Conservation (phyloP, 2,113 vertebrate species). For the Pluvialis apricaria region DNA sequence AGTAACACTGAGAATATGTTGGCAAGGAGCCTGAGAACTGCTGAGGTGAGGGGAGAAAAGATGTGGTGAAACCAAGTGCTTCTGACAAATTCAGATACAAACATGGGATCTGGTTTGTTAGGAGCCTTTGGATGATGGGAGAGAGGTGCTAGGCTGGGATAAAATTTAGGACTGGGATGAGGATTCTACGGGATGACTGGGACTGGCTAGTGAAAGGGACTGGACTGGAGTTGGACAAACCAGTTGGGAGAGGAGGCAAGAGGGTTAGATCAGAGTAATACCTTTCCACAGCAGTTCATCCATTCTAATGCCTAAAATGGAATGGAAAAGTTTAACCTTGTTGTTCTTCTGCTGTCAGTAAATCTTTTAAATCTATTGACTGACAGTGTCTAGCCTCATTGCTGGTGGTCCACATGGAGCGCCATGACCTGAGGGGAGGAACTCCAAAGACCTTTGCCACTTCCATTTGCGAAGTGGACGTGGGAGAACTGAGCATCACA, state of each 20-base stretch:
- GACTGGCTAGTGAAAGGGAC: not conserved
- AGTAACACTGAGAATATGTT: not conserved
- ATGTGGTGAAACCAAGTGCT: not conserved
- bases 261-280: not conserved
- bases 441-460: not conserved
- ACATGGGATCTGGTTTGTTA: not conserved
- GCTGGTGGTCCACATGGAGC: not conserved
- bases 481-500: not conserved
- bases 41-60: not conserved
- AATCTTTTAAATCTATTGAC: not conserved
- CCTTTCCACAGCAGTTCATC: not conserved
- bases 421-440: not conserved
- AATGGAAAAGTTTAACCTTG: not conserved
- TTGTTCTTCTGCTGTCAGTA: not conserved
- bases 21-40: not conserved
- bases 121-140: not conserved
- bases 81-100: not conserved
- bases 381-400: not conserved
- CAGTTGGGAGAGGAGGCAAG: not conserved
- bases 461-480: not conserved
- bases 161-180: not conserved
- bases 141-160: not conserved
- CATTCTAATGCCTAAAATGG: not conserved
- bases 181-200: not conserved
- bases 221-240: not conserved